Evolutionary conservation across 2,113 vertebrate genomes (phyloP), one percentile per base, ranked within the genome.

Genomic region (Lagopus leucura): DNA sequence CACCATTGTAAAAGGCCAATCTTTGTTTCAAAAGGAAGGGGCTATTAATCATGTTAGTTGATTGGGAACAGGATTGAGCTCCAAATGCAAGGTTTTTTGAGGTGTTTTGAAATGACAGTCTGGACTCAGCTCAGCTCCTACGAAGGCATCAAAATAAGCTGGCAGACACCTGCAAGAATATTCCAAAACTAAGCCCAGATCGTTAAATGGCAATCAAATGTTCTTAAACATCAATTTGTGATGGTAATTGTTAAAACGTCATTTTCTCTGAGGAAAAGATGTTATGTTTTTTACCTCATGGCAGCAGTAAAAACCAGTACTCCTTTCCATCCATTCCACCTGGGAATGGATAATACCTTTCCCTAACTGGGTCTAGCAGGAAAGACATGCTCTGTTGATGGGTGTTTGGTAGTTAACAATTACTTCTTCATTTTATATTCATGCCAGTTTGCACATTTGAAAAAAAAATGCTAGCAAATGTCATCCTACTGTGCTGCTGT

Each of bases 401-500:
- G 64, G 73, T 88, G 74, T 77, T 74, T 81, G 79, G 45, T 86
- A 95, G 76, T 5, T 74, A 88, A 73, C 52, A 72, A 55, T 48
- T 48, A 40, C 30, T 54, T 55, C 75, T 63, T 21, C 34, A 20
- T 22, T 9, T 22, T 85, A 82, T 85, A 42, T 42, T 93, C 55
- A 76, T 94, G 78, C 73, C 55, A 50, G 6, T 71, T 93, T 86
- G 74, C 77, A n/a, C 64, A 43, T 85, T 91, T 85, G 30, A n/a
- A 58, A 58, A 58, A 58, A 30, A 58, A 58, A 58, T n/a, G 64
- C 74, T 91, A 55, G 38, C 80, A 28, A 84, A 72, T 30, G 52
- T 75, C 64, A 64, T 47, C 57, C 82, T 72, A 57, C 75, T 21
- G n/a, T 63, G 65, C 67, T 95, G 70, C 83, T 88, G 0, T 96